Evolutionary conservation across 2,797 vertebrate genomes (phyloP), one percentile per base, ranked within the genome.

Genomic region (Notolabrus celidotus): DNA sequence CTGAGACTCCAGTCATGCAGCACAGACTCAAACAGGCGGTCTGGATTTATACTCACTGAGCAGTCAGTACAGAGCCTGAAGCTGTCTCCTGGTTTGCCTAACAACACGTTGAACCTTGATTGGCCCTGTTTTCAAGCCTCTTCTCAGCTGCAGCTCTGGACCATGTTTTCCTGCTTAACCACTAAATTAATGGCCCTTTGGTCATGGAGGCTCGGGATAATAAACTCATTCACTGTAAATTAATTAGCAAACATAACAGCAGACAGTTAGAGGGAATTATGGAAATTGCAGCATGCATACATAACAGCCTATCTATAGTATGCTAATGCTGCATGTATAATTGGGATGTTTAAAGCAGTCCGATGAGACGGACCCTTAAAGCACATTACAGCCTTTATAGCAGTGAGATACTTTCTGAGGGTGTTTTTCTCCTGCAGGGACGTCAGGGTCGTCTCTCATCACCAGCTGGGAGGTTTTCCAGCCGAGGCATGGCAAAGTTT

Each of bases 161-260:
- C 22, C 2, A 1, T 22, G 50, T 69, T 73, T 76, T 65, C 42
- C 47, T 41, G 17, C 55, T 72, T 78, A 81, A 74, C 68, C 36
- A 38, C 39, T 8, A 71, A 76, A 78, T 78, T 2, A 83, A 74
- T 67, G 59, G 36, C 56, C 51, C 55, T 76, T 73, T 61, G 52
- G 71, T 78, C 67, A 61, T 5, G 5, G 17, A 71, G 42, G 49
- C 64, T 15, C 46, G 46, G 56, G 60, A 80, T 82, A 78, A 82
- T 83, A 56, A 79, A 50, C 59, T 78, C 41, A 60, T 75, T 79
- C 53, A 55, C 49, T 65, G 38, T 66, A 80, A 77, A 60, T 80
- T 54, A 69, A 84, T 83, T 84, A 83, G 54, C 58, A 82, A 74
- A 71, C 66, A 67, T 38, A 74, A 80, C 62, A 79, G 61, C 47